These are phyloP conservation scores for Erpobdella octoculata DNA, from an alignment of 2,888 invertebrate genomes.

Conservation along the genomic window DNA sequence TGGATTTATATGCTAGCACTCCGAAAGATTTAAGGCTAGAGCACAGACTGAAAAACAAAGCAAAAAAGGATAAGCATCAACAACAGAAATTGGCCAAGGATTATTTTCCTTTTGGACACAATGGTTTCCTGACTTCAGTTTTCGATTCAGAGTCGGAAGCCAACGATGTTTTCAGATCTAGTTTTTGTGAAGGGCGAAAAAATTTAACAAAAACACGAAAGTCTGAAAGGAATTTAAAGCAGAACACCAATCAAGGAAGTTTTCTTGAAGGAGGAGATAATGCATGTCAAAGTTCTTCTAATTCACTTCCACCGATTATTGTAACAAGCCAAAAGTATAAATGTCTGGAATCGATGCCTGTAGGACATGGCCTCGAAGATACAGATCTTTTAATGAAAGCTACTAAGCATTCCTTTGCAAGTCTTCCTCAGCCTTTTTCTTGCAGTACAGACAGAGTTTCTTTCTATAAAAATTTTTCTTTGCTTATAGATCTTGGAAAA, in stretches of 20 bases:
- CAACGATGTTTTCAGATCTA: not conserved
- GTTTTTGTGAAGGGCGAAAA: not conserved
- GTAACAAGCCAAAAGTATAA: conserved; percentile 1
- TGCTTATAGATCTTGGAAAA: conserved; percentile 15
- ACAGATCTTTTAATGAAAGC: not conserved
- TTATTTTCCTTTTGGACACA: not conserved
- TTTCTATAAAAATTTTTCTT: conserved; percentile 15
- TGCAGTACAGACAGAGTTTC: not conserved
- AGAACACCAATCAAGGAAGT: not conserved
- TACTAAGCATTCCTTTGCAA: not conserved
- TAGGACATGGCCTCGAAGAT: not conserved
- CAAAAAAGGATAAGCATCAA: conserved; percentile 11
- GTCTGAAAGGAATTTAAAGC: conserved; percentile 15
- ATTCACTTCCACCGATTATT: not conserved
- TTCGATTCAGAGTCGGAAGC: conserved; percentile 5
- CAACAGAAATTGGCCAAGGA: conserved; percentile 1
- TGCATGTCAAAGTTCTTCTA: too few relatives aligned
- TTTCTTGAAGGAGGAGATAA: not conserved
- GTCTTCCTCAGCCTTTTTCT: not conserved
- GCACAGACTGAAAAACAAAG: conserved; percentile 2
- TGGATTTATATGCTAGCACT: conserved; percentile 15
- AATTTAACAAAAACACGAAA: conserved; percentile 11
- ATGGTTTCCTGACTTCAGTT: not conserved
- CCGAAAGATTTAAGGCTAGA: not conserved
- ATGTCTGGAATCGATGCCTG: not conserved